A percentile compares a stretch with the other conserved stretches of the same genome.
phyloP scores from a whole-genome alignment of 1,140 invertebrate genomes.

The Danaus plexippus region DNA sequence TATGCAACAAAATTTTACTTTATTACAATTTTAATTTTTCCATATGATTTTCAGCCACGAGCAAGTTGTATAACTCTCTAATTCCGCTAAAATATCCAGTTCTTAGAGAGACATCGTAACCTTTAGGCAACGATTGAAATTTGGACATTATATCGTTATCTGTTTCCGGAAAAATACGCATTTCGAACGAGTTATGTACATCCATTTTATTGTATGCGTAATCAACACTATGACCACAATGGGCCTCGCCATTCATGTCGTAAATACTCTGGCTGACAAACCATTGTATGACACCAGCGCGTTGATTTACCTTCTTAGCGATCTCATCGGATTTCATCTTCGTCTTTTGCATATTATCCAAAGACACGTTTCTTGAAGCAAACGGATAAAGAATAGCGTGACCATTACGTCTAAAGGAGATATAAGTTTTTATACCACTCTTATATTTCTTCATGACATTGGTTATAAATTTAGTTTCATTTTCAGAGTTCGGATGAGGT shows the following conservation, averaged over 20 bases:
- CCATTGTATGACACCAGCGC: slow-evolving; percentile 35
- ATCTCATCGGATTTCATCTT: slow-evolving; percentile 34
- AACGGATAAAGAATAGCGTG: slow-evolving; percentile 49
- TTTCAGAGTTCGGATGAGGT: slow-evolving; percentile 31
- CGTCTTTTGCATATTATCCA: slow-evolving; percentile 14
- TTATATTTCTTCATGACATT: slow-evolving; percentile 40
- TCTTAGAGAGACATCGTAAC: slow-evolving; percentile 37
- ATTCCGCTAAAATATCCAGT: slow-evolving; percentile 50
- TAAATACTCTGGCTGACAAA: slow-evolving; percentile 45
- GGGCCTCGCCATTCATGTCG: slow-evolving; percentile 34
- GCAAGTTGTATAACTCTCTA: slow-evolving; percentile 42
- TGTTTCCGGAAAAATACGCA: slow-evolving; percentile 48
- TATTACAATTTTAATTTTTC: slow-evolving; percentile 11
- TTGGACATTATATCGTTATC: slow-evolving; percentile 38
- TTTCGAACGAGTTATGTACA: slow-evolving; percentile 41
- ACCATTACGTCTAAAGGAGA: slow-evolving; percentile 47
- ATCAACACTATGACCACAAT: slow-evolving; percentile 58
- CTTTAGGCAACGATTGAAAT: slow-evolving; percentile 45
- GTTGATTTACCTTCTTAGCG: slow-evolving; percentile 46
- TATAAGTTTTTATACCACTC: slow-evolving; percentile 38
- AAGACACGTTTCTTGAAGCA: slow-evolving; percentile 20
- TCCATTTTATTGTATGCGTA: slow-evolving; percentile 34
- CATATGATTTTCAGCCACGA: slow-evolving; percentile 30
- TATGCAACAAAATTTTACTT: too few species aligned
- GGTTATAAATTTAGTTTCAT: slow-evolving; percentile 47